These are phyloP conservation scores for Loris lydekkerianus DNA, from an alignment of 2,797 vertebrate species.

Conservation along the genomic window DNA sequence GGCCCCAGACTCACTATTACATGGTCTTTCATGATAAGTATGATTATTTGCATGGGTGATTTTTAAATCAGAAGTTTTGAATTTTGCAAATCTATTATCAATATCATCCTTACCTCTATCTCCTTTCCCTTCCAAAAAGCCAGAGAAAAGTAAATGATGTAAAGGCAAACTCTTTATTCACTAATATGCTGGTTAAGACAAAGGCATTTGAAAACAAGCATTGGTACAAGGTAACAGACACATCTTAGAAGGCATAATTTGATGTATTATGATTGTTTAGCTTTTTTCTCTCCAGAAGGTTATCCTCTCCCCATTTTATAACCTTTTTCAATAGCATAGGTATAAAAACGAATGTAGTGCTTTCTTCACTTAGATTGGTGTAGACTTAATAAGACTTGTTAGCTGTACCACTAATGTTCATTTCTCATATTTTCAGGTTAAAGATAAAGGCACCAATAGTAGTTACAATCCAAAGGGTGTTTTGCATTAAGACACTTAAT, in stretches of 20 bases:
- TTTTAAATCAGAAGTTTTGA: not conserved
- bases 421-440: not conserved
- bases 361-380: not conserved
- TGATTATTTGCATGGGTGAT: not conserved
- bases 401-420: not conserved
- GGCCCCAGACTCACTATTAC: too few relatives aligned
- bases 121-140: not conserved
- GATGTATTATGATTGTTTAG: not conserved
- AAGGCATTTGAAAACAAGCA: slow-evolving; percentile 51
- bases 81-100: not conserved
- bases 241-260: slow-evolving; percentile 22
- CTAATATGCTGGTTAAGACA: slow-evolving; percentile 58
- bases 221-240: slow-evolving; percentile 47
- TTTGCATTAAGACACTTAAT: not conserved
- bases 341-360: not conserved
- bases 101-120: not conserved
- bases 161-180: slow-evolving; percentile 49
- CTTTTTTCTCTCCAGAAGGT: slow-evolving; percentile 42
- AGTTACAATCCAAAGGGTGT: not conserved
- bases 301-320: not conserved
- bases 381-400: not conserved
- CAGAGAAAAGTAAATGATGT: slow-evolving; percentile 53
- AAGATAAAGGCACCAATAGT: not conserved
- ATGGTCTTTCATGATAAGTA: not conserved
- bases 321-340: not conserved